A percentile compares a stretch with the other conserved stretches of the same genome.
Evolutionary conservation across 1,140 invertebrate species (phyloP).

Genomic region (Oreohelix idahoensis): DNA sequence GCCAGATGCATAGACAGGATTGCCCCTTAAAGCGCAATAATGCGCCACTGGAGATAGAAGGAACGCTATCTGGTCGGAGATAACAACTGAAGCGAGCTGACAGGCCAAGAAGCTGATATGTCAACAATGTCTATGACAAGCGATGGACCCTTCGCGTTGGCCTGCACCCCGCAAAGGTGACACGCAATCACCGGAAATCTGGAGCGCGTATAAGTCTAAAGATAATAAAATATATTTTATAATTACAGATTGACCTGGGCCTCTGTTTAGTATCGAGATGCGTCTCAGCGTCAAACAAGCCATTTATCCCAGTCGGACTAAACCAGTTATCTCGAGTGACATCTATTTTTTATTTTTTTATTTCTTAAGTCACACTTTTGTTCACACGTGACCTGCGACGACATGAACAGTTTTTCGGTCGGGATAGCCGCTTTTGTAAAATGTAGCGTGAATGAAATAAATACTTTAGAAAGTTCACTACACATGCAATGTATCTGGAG

Average conservation of each 20-base stretch:
- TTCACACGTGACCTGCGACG: too few relatives aligned
- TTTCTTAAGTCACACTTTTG: too few relatives aligned
- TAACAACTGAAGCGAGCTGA: background rate
- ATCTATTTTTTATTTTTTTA: too few relatives aligned
- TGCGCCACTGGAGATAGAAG: too few relatives aligned
- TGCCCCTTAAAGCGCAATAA: too few relatives aligned
- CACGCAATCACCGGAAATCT: background rate
- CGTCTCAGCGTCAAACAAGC: background rate
- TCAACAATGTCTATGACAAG: background rate
- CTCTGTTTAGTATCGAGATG: background rate
- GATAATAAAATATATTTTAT: conserved; percentile 8
- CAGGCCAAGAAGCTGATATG: background rate
- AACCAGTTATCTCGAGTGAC: background rate
- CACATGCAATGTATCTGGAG: background rate
- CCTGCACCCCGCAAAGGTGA: background rate
- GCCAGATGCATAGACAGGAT: too few relatives aligned
- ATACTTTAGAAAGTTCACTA: background rate
- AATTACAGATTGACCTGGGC: background rate
- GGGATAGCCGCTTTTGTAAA: background rate
- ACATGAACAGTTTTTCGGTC: background rate
- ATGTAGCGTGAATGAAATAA: background rate
- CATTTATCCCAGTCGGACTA: background rate
- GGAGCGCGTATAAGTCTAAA: background rate
- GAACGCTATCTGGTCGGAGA: too few relatives aligned
- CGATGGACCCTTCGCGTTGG: background rate